Conservation (phyloP, 1,140 invertebrate species). For the Zaprionus nigranus region DNA sequence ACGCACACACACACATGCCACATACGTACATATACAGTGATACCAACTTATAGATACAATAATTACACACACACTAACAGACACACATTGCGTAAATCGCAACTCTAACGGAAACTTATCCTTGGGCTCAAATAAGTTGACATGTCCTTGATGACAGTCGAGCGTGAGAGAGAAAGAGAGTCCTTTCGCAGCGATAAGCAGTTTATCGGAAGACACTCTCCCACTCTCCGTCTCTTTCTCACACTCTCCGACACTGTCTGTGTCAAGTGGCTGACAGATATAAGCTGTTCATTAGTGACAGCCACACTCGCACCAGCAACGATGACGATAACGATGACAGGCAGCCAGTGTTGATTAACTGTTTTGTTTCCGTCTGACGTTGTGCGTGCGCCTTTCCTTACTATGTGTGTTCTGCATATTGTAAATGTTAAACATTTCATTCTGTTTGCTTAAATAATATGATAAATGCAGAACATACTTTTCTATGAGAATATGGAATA, state of each 20-base stretch:
- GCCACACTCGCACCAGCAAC: slow-evolving; percentile 8
- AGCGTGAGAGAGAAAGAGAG: slow-evolving; percentile 3
- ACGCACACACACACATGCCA: background rate
- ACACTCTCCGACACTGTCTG: slow-evolving; percentile 12
- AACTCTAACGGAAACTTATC: background rate
- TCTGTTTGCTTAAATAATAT: background rate
- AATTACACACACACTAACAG: background rate
- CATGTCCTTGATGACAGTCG: slow-evolving; percentile 27
- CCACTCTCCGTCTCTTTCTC: slow-evolving; percentile 4
- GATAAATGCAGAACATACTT: background rate
- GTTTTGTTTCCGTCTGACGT: background rate
- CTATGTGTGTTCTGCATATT: background rate
- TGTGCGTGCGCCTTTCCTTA: background rate
- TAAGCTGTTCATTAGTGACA: slow-evolving; percentile 47
- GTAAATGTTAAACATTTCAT: background rate
- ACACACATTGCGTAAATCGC: background rate
- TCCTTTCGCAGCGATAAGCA: slow-evolving; percentile 38
- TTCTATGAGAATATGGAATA: too few relatives aligned
- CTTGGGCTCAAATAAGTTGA: slow-evolving; percentile 8
- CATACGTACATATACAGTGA: background rate
- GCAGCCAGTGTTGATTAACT: slow-evolving; percentile 36
- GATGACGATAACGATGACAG: slow-evolving; percentile 28
- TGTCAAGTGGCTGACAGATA: slow-evolving; percentile 40
- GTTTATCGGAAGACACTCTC: slow-evolving; percentile 27
- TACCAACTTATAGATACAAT: background rate